Evolutionary conservation across 2,797 vertebrate genomes (phyloP).

Genomic region (Vireo griseus): DNA sequence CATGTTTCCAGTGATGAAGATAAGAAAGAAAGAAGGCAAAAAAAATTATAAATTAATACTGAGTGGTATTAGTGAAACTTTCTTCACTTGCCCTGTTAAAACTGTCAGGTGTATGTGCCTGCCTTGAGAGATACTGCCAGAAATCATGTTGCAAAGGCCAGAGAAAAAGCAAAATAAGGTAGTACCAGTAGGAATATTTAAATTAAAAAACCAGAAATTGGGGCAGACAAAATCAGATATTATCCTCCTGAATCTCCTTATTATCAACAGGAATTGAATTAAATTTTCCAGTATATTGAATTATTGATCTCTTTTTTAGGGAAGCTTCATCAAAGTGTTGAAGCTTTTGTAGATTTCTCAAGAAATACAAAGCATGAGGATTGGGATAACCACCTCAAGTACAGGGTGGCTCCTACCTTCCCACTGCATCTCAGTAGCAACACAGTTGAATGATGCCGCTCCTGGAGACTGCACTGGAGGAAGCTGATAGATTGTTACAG

Average conservation of each 20-base stretch:
- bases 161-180: background rate
- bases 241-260: background rate
- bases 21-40: background rate
- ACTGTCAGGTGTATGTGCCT: background rate
- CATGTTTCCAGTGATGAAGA: background rate
- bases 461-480: slow-evolving; percentile 8
- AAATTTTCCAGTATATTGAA: slow-evolving; percentile 32
- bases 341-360: slow-evolving; percentile 23
- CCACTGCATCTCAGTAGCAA: background rate
- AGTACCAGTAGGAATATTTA: background rate
- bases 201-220: background rate
- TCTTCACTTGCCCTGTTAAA: background rate
- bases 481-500: slow-evolving; percentile 30
- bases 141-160: background rate
- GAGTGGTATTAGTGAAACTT: background rate
- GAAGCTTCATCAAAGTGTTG: slow-evolving; percentile 42
- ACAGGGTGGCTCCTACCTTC: slow-evolving; percentile 13
- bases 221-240: background rate
- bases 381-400: slow-evolving; percentile 44
- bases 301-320: slow-evolving; percentile 21
- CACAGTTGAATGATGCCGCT: background rate
- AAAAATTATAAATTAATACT: background rate
- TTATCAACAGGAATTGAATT: slow-evolving; percentile 29
- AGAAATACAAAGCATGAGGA: slow-evolving; percentile 39
- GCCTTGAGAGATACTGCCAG: background rate